Evolutionary conservation across 2,888 invertebrate genomes (phyloP).

Genomic region (Lepidochitona cinerea): DNA sequence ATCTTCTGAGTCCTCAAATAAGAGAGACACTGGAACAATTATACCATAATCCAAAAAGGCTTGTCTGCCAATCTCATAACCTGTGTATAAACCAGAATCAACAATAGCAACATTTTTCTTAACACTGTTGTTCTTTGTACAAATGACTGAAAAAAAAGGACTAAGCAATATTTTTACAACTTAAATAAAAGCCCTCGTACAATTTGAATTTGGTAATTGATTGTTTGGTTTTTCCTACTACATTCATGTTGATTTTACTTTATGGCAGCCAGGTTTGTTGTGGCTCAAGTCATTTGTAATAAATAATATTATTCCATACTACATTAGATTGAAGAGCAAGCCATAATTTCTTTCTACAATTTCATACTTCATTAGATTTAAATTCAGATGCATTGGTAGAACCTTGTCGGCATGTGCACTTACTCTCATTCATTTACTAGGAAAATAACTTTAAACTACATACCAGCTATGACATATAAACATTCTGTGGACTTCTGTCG

Average conservation of each 20-base stretch:
- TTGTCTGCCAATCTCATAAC: slow-evolving; percentile 69
- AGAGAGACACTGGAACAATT: slow-evolving; percentile 60
- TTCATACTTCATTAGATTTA: too few relatives aligned
- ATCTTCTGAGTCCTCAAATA: slow-evolving; percentile 69
- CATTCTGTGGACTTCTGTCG: slow-evolving; percentile 69
- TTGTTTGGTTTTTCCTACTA: too few relatives aligned
- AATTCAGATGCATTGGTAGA: too few relatives aligned
- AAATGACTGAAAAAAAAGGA: background rate
- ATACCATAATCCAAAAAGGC: slow-evolving; percentile 64
- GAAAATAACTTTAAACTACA: slow-evolving; percentile 14
- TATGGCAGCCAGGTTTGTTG: too few relatives aligned
- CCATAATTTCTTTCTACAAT: too few relatives aligned
- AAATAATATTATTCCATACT: too few relatives aligned
- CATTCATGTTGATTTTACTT: too few relatives aligned
- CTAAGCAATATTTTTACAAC: background rate
- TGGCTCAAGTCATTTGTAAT: too few relatives aligned
- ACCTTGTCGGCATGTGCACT: too few relatives aligned
- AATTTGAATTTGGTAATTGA: too few relatives aligned
- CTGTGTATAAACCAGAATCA: slow-evolving; percentile 28
- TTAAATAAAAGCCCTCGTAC: background rate
- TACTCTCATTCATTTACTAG: background rate
- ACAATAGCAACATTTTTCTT: background rate
- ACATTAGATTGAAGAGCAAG: too few relatives aligned
- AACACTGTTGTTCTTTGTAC: background rate
- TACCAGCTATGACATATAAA: slow-evolving; percentile 66